Percentiles rank a stretch among this genome's conserved stretches.
Evolutionary conservation across 2,113 vertebrate genomes (phyloP).

Genomic region (Xiphorhynchus elegans): DNA sequence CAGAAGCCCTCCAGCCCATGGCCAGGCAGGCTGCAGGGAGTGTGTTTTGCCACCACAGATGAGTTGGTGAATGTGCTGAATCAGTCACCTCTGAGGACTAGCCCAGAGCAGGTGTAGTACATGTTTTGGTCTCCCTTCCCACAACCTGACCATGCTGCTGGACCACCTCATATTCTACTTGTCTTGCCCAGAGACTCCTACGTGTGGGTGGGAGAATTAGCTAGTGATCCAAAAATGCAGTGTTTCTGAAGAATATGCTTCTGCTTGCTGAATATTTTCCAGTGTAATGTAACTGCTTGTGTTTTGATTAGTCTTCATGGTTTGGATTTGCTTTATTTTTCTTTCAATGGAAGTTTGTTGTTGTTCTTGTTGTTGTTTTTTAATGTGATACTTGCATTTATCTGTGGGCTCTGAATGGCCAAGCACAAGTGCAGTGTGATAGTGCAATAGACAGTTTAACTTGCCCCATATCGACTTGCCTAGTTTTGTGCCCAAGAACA

Average conservation of each 20-base stretch:
- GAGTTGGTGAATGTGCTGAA: rapidly evolving
- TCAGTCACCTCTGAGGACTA: background rate
- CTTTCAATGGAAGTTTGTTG: background rate
- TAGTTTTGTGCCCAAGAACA: background rate
- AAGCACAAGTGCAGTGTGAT: background rate
- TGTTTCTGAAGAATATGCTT: background rate
- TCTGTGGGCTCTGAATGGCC: background rate
- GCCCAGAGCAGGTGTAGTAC: background rate
- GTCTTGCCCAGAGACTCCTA: background rate
- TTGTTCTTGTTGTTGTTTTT: background rate
- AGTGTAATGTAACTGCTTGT: background rate
- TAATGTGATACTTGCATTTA: background rate
- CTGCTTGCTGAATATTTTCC: background rate
- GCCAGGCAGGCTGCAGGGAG: background rate
- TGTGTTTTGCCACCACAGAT: rapidly evolving
- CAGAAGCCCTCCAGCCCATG: rapidly evolving
- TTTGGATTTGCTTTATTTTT: background rate
- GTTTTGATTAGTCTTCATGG: background rate
- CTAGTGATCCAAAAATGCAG: background rate
- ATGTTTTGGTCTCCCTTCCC: background rate
- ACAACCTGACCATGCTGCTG: background rate
- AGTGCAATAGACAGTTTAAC: background rate
- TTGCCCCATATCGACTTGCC: rapidly evolving
- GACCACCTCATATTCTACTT: background rate
- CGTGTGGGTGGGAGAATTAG: rapidly evolving